Conservation (phyloP, 2,113 vertebrate species). For the Elaphurus davidianus region DNA sequence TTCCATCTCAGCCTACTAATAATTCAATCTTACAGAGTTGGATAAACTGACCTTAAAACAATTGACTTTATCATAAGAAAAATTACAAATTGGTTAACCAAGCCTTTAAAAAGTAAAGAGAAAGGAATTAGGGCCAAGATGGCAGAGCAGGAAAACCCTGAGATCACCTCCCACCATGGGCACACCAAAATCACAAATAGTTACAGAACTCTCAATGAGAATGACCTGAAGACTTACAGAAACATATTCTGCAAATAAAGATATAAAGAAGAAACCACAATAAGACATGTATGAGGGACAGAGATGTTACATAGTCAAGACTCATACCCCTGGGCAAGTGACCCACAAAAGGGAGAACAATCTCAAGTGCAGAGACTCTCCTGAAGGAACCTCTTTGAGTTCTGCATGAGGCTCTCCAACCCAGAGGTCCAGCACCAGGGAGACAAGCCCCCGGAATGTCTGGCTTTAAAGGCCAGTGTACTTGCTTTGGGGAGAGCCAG, state of each 20-base stretch:
- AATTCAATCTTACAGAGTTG: not conserved
- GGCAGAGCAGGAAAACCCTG: not conserved
- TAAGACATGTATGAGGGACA: not conserved
- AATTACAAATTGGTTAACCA: not conserved
- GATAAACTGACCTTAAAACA: not conserved
- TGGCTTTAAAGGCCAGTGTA: not conserved
- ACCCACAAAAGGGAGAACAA: not conserved
- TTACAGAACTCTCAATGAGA: not conserved
- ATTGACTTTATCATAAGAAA: not conserved
- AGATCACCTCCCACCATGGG: accelerated
- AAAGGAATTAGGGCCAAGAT: not conserved
- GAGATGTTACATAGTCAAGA: not conserved
- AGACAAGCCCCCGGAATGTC: not conserved
- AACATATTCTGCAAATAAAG: not conserved
- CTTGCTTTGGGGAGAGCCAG: not conserved
- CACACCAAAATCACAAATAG: not conserved
- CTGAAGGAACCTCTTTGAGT: not conserved
- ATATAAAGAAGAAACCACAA: not conserved
- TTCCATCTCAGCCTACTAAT: not conserved
- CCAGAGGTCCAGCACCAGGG: not conserved
- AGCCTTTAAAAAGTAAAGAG: not conserved
- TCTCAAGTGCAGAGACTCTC: not conserved
- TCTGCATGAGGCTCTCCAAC: not conserved
- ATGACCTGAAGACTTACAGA: not conserved
- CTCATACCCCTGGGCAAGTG: not conserved